A percentile compares a stretch with the other conserved stretches of the same genome.
These are phyloP conservation scores for Formicarius rufipectus DNA, from an alignment of 2,113 vertebrate genomes.

Conservation along the genomic window DNA sequence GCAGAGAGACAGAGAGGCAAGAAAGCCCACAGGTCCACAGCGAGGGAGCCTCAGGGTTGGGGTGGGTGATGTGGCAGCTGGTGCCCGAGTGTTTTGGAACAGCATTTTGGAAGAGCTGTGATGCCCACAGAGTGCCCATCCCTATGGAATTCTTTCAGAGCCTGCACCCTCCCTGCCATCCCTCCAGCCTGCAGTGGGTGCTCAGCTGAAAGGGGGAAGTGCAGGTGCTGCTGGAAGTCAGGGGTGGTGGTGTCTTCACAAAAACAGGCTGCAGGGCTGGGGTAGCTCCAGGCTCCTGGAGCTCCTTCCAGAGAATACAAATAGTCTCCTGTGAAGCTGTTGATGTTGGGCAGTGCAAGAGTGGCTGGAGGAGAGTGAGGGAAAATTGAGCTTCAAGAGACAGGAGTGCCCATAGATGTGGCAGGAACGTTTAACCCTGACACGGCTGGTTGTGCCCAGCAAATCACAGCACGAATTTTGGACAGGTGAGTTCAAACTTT, in stretches of 20 bases:
- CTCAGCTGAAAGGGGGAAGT: background rate
- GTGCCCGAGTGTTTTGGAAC: background rate
- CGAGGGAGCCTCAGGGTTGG: background rate
- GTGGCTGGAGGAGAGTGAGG: background rate
- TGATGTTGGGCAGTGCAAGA: background rate
- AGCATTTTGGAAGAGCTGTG: background rate
- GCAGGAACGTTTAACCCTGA: background rate
- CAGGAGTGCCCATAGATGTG: background rate
- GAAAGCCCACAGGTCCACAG: background rate
- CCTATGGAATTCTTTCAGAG: background rate
- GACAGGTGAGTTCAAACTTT: background rate
- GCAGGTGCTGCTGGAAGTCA: background rate
- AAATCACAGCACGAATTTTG: background rate
- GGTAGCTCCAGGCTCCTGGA: no score
- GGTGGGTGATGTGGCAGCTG: fast-evolving
- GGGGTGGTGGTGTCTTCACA: no score
- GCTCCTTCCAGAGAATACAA: background rate
- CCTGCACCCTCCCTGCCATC: background rate
- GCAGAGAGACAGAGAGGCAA: background rate
- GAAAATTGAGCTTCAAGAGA: background rate
- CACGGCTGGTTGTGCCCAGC: background rate
- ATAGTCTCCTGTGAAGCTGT: background rate
- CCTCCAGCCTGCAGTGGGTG: fast-evolving
- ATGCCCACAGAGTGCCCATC: background rate
- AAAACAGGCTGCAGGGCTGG: background rate